Conservation (phyloP, 2,888 invertebrate species). For the Acrocyrtus sp. region DNA sequence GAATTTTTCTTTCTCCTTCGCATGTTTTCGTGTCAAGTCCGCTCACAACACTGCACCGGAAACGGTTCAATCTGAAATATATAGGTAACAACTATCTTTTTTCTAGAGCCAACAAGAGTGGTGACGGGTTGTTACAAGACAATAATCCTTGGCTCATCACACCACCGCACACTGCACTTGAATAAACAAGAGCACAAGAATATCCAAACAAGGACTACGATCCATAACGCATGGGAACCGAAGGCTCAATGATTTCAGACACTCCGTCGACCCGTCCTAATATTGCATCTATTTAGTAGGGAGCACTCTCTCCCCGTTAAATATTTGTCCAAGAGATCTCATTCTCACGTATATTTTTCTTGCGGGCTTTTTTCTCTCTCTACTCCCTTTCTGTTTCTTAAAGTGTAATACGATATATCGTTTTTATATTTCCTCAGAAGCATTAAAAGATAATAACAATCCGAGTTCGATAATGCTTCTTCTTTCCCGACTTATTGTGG, state of each 20-base stretch:
- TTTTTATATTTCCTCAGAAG: slow-evolving; percentile 3
- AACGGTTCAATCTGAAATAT: too few species aligned
- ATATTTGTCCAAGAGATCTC: slow-evolving; percentile 47
- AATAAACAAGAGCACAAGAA: neutral
- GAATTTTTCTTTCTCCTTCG: neutral
- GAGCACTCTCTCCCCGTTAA: slow-evolving; percentile 28
- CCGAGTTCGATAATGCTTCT: too few species aligned
- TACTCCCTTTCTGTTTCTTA: neutral
- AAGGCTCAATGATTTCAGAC: too few species aligned
- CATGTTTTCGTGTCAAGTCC: slow-evolving; percentile 10
- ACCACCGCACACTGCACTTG: too few species aligned
- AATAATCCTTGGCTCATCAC: too few species aligned
- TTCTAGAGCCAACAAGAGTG: too few species aligned
- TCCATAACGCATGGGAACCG: neutral
- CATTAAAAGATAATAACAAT: slow-evolving; percentile 1
- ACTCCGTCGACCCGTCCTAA: too few species aligned
- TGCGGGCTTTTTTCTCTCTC: neutral
- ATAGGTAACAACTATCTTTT: too few species aligned
- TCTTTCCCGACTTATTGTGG: neutral
- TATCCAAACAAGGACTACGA: slow-evolving; percentile 1
- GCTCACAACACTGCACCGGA: slow-evolving; percentile 9
- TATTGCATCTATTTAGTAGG: neutral
- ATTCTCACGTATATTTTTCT: neutral
- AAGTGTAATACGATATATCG: too few species aligned
- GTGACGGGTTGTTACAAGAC: too few species aligned